These are phyloP conservation scores for Acleris cristana DNA, from an alignment of 2,888 invertebrate genomes.

Conservation along the genomic window DNA sequence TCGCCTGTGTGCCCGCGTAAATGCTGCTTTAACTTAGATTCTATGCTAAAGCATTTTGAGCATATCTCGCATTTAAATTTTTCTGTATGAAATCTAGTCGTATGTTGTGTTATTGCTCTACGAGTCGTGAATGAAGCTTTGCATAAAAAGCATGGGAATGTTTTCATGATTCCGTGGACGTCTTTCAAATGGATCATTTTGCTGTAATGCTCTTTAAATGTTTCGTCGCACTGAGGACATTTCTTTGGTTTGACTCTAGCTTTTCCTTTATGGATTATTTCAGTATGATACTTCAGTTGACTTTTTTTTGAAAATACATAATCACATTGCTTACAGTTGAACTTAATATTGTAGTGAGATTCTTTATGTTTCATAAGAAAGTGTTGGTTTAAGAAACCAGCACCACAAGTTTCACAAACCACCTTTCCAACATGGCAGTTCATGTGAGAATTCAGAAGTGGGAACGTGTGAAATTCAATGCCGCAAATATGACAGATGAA, in stretches of 20 bases:
- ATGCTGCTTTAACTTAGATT: constrained; percentile 72
- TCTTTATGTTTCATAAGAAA: constrained; percentile 58
- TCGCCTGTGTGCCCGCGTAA: constrained; percentile 70
- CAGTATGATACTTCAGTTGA: constrained; percentile 70
- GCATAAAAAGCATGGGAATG: constrained; percentile 57
- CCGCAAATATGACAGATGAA: constrained; percentile 58
- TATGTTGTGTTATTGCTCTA: constrained; percentile 59
- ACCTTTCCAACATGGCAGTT: constrained; percentile 61
- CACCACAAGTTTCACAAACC: constrained; percentile 65
- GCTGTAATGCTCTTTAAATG: constrained; percentile 61
- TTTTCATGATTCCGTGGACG: constrained; percentile 54
- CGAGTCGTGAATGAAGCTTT: constrained; percentile 51
- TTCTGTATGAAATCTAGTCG: constrained; percentile 64
- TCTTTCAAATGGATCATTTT: constrained; percentile 58
- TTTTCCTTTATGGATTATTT: constrained; percentile 60
- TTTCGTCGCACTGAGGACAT: constrained; percentile 55
- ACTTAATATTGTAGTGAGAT: constrained; percentile 48
- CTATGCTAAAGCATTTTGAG: constrained; percentile 70
- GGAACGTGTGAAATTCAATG: constrained; percentile 53
- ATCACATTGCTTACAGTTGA: constrained; percentile 64
- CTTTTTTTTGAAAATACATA: constrained; percentile 68
- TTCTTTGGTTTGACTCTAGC: constrained; percentile 50
- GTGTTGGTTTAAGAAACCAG: constrained; percentile 57
- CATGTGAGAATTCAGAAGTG: constrained; percentile 58
- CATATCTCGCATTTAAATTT: constrained; percentile 73